A percentile compares a stretch with the other conserved stretches of the same genome.
phyloP scores from a whole-genome alignment of 2,113 vertebrate species.

The Picathartes gymnocephalus region DNA sequence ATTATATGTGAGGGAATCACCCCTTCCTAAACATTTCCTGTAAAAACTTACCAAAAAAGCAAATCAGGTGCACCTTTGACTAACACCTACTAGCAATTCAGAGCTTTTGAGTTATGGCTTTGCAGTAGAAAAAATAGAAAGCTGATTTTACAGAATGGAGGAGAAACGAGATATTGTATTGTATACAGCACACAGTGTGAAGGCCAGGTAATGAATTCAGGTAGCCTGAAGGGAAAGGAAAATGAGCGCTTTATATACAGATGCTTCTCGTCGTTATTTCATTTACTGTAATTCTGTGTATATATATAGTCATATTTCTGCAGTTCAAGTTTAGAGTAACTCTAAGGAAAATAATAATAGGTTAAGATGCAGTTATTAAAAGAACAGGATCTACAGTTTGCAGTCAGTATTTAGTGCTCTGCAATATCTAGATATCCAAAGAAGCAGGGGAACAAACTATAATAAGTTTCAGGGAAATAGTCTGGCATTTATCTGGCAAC shows the following conservation, averaged over 20 bases:
- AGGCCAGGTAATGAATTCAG: not conserved
- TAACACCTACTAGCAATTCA: not conserved
- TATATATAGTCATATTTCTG: not conserved
- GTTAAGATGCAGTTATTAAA: not conserved
- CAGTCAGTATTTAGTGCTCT: not conserved
- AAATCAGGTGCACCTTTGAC: not conserved
- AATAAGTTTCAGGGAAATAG: not conserved
- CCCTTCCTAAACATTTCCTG: not conserved
- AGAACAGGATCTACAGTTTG: not conserved
- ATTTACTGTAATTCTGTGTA: not conserved
- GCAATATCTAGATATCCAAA: not conserved
- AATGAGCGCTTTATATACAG: not conserved
- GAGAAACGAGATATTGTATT: not conserved
- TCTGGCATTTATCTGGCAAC: not conserved
- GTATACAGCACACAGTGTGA: not conserved
- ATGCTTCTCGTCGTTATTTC: not conserved
- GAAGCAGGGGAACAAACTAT: not conserved
- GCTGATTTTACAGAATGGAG: not conserved
- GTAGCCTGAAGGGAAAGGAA: not conserved
- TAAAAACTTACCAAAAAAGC: not conserved
- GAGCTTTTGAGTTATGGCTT: not conserved
- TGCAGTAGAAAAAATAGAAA: not conserved
- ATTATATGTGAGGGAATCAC: not conserved
- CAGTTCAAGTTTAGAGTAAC: not conserved
- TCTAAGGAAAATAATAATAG: not conserved